Evolutionary conservation across 2,888 invertebrate genomes (phyloP), one percentile per base, ranked within the genome.

Genomic region (Ceraclea dissimilis): DNA sequence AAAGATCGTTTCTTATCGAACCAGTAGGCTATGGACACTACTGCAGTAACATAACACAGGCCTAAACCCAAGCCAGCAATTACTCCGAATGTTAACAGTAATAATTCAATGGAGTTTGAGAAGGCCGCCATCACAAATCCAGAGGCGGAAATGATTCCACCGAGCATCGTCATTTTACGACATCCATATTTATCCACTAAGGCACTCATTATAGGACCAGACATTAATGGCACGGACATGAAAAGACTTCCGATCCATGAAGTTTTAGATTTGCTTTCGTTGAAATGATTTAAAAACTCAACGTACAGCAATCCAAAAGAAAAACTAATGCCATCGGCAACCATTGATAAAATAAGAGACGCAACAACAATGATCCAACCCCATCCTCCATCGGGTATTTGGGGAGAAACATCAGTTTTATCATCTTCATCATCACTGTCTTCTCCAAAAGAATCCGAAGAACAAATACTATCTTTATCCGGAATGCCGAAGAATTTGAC

Each of bases 251-350:
- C 93, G 59, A 94, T 89, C 88, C 91, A 89, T 1, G 94, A 88
- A 0, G 95, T 94, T 48, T 86, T 88, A 4, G 90, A 85, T 65
- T 90, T 90, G 44, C 87, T 87, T 26, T 88, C 87, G 55, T 81
- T 75, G 68, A 93, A 96, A 66, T 90, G 86, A 49, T 84, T 78
- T 48, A 91, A 74, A 65, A 95, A 86, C 66, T 93, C 87, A 1
- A 89, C 86, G 67, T 89, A 93, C 8, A 96, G 78, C 17, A 95
- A 76, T 0, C 96, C 97, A 69, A 95, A 95, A 1, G 93, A 92
- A 70, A 95, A 93, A 51, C 92, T 91, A 56, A 95, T 84, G 0
- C 96, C 96, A 70, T 96, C 96, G 39, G 93, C 91, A 50, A 96
- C 88, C 75, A 93, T 83, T 18, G 93, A 93, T 56, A 93, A 85